These are phyloP conservation scores for Polylopha cassiicola DNA, from an alignment of 2,888 invertebrate genomes.

Conservation along the genomic window DNA sequence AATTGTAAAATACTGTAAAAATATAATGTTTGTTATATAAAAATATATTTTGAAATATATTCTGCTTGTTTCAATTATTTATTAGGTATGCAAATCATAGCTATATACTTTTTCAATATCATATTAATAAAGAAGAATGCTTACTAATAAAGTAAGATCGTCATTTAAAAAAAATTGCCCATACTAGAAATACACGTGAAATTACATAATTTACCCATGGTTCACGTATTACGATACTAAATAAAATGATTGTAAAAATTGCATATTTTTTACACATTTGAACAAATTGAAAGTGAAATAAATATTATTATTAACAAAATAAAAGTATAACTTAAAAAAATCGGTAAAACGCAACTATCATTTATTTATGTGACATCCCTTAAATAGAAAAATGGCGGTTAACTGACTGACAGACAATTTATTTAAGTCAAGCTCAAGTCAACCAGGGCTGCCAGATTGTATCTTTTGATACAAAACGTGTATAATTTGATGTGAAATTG, in stretches of 20 bases:
- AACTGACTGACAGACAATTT: conserved; percentile 5
- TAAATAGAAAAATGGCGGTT: conserved; percentile 17
- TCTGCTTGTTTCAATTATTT: conserved; percentile 9
- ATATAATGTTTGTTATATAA: conserved; percentile 32
- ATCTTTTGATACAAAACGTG: conserved; percentile 11
- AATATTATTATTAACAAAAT: no score
- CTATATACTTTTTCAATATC: no score
- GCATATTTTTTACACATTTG: no score
- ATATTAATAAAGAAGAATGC: no score
- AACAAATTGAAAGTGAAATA: no score
- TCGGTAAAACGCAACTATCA: conserved; percentile 1
- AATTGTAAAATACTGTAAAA: conserved; percentile 39
- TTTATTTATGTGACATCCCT: conserved; percentile 10
- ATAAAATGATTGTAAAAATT: no score
- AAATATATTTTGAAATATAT: conserved; percentile 27
- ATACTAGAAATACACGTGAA: no score
- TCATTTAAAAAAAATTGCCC: no score
- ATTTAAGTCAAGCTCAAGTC: conserved; percentile 2
- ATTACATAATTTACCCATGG: no score
- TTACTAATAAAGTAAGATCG: no score
- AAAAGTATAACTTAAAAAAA: no score
- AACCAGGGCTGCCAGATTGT: conserved; percentile 17
- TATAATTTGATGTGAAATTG: conserved; percentile 3
- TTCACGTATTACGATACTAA: no score
- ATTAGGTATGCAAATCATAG: conserved; percentile 19